Evolutionary conservation across 2,113 vertebrate genomes (phyloP).

Genomic region (Corythornis cristatus): DNA sequence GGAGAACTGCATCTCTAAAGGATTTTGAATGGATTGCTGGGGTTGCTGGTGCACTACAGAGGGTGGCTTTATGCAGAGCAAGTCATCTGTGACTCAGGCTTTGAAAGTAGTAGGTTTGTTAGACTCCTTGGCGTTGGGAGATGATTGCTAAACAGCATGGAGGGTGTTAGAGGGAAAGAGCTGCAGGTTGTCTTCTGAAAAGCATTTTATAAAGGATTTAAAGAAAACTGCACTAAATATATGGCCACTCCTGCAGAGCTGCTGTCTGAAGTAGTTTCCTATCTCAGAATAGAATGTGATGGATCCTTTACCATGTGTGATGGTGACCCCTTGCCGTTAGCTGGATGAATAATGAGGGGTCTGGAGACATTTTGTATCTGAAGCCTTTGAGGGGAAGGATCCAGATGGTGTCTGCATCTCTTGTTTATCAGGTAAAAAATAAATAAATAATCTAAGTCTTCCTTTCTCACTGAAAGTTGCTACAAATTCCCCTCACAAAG

Average conservation of each 20-base stretch:
- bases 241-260: not conserved
- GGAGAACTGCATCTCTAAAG: not conserved
- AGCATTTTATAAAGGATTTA: not conserved
- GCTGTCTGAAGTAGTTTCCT: not conserved
- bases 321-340: not conserved
- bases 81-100: not conserved
- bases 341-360: not conserved
- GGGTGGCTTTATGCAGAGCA: not conserved
- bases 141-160: not conserved
- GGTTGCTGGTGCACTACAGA: not conserved
- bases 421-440: not conserved
- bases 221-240: not conserved
- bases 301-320: not conserved
- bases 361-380: not conserved
- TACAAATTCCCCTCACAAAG: not conserved
- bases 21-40: not conserved
- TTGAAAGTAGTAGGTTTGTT: not conserved
- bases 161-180: not conserved
- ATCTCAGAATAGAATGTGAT: not conserved
- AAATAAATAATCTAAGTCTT: not conserved
- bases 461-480: not conserved
- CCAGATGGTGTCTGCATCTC: not conserved
- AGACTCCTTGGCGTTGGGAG: not conserved
- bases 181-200: not conserved
- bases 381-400: not conserved